A percentile compares a stretch with the other conserved stretches of the same genome.
Conservation (phyloP, 1,140 invertebrate genomes). For the Orius insidiosus region DNA sequence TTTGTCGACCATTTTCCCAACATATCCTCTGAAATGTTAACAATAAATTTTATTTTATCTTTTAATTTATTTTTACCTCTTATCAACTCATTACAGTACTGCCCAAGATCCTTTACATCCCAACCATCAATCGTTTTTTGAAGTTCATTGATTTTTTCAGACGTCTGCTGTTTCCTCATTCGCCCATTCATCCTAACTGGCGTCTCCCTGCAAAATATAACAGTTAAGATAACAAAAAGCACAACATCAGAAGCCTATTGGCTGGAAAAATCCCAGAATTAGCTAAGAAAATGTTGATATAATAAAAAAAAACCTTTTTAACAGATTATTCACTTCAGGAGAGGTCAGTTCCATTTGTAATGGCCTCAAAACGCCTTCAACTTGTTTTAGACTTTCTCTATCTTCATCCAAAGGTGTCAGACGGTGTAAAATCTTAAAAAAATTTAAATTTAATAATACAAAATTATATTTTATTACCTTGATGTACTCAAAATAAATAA, state of each 20-base stretch:
- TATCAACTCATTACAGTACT: constrained; percentile 93
- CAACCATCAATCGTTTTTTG: constrained; percentile 87
- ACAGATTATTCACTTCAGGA: constrained; percentile 12
- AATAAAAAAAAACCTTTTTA: constrained; percentile 10
- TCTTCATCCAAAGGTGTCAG: constrained; percentile 68
- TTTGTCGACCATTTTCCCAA: constrained; percentile 57
- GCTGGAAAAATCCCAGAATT: no score
- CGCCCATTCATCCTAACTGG: constrained; percentile 55
- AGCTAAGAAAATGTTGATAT: no score
- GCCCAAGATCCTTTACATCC: constrained; percentile 81
- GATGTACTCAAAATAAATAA: constrained; percentile 91
- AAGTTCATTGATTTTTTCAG: constrained; percentile 79
- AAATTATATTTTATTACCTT: constrained; percentile 35
- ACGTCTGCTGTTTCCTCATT: constrained; percentile 60
- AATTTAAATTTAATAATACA: neutral
- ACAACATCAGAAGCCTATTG: no score
- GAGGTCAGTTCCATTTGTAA: constrained; percentile 55
- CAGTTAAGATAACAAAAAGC: no score
- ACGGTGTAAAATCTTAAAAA: constrained; percentile 46
- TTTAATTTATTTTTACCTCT: constrained; percentile 26
- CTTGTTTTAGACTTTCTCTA: constrained; percentile 77
- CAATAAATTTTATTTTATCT: no score
- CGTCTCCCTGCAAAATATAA: constrained; percentile 24
- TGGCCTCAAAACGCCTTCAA: constrained; percentile 63
- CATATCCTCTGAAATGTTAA: constrained; percentile 56